These are phyloP conservation scores for Lepus americanus DNA, from an alignment of 2,113 vertebrate genomes.

Conservation along the genomic window DNA sequence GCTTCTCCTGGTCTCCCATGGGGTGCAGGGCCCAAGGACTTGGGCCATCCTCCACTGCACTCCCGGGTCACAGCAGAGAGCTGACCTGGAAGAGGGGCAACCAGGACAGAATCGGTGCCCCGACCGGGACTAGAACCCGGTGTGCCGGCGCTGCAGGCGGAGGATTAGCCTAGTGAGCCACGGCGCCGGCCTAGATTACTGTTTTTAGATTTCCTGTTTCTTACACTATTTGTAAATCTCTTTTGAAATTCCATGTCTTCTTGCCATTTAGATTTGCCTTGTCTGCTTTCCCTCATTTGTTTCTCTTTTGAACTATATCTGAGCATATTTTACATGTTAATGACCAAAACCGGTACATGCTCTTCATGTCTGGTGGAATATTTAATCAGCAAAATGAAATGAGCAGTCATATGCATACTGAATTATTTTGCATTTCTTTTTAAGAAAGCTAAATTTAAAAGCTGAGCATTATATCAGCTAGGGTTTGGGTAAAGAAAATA, in stretches of 20 bases:
- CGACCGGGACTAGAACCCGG: too few species aligned
- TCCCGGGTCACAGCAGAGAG: too few species aligned
- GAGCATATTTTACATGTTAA: background rate
- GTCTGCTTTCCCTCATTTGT: background rate
- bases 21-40: too few species aligned
- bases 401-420: background rate
- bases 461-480: background rate
- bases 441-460: conserved; percentile 33
- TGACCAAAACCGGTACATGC: background rate
- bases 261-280: background rate
- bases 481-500: background rate
- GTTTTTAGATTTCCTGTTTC: background rate
- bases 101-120: too few species aligned
- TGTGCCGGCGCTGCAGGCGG: too few species aligned
- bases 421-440: conserved; percentile 43
- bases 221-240: background rate
- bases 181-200: background rate
- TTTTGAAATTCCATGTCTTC: background rate
- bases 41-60: too few species aligned
- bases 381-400: conserved; percentile 25
- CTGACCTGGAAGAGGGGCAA: too few species aligned
- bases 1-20: too few species aligned
- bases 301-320: background rate
- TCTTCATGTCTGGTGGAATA: background rate
- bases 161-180: too few species aligned